These are phyloP conservation scores for Pomacea maculata DNA, from an alignment of 1,140 invertebrate genomes.

Conservation along the genomic window DNA sequence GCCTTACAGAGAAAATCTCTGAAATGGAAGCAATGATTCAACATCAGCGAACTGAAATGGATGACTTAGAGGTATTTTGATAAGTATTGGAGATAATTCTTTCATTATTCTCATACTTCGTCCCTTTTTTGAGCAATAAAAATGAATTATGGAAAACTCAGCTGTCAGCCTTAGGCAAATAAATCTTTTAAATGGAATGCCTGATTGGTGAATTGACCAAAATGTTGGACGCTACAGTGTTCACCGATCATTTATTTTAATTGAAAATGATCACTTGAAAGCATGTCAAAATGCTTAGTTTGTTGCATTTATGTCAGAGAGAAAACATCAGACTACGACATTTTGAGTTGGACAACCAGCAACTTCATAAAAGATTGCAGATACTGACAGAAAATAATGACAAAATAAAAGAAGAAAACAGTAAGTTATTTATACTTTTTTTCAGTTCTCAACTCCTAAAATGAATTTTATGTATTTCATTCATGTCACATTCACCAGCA, in stretches of 20 bases:
- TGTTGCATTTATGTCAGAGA: constrained; percentile 2
- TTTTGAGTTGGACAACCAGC: constrained; percentile 18
- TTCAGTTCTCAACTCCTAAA: neutral
- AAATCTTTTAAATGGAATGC: too few relatives aligned
- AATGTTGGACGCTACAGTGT: too few relatives aligned
- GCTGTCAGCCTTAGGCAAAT: too few relatives aligned
- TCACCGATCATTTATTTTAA: too few relatives aligned
- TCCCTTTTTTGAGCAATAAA: too few relatives aligned
- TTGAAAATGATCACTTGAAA: too few relatives aligned
- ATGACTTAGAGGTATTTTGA: constrained; percentile 13
- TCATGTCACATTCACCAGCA: neutral
- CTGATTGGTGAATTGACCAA: too few relatives aligned
- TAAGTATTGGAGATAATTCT: neutral
- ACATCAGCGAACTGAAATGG: constrained; percentile 20
- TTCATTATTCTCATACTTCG: too few relatives aligned
- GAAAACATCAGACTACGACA: constrained; percentile 13
- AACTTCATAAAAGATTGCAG: constrained; percentile 5
- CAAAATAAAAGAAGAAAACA: constrained; percentile 21
- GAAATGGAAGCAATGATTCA: constrained; percentile 22
- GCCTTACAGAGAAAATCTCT: constrained; percentile 6
- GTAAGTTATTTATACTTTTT: neutral
- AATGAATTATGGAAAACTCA: too few relatives aligned
- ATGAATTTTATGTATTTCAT: neutral
- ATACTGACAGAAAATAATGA: constrained; percentile 20
- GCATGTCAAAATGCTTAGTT: neutral